These are phyloP conservation scores for Triplophysa siluroides DNA, from an alignment of 2,113 vertebrate genomes.

Conservation along the genomic window DNA sequence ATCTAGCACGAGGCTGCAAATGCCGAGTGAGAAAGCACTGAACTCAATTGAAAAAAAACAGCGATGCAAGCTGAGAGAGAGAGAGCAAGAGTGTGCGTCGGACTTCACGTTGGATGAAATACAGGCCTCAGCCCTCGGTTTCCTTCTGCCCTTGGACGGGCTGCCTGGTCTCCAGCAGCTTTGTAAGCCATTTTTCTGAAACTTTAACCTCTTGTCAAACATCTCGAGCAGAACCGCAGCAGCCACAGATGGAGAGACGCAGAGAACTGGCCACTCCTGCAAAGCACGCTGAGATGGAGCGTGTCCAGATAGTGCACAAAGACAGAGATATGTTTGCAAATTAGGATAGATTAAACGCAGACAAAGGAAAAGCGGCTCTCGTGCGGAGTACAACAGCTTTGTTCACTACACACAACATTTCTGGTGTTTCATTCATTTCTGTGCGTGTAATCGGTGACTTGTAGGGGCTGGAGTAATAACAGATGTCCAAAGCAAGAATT, in stretches of 20 bases:
- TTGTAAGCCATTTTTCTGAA: slow-evolving; percentile 61
- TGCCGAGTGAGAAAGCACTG: slow-evolving; percentile 36
- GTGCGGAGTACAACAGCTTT: slow-evolving; percentile 12
- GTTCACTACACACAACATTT: slow-evolving; percentile 3
- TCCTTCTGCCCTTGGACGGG: slow-evolving; percentile 55
- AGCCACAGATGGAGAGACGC: slow-evolving; percentile 58
- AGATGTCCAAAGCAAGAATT: not conserved
- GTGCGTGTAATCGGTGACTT: not conserved
- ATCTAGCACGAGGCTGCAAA: not conserved
- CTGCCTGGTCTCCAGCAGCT: slow-evolving; percentile 71
- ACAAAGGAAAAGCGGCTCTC: not conserved
- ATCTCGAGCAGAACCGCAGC: slow-evolving; percentile 50
- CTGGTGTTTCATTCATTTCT: slow-evolving; percentile 11
- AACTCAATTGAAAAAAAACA: slow-evolving; percentile 58
- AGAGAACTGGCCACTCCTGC: slow-evolving; percentile 38
- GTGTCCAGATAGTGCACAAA: slow-evolving; percentile 19
- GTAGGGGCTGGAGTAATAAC: not conserved
- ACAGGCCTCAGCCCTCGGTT: slow-evolving; percentile 61
- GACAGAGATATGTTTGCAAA: slow-evolving; percentile 30
- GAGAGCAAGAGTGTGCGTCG: slow-evolving; percentile 25
- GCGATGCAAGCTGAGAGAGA: slow-evolving; percentile 33
- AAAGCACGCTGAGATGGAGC: slow-evolving; percentile 11
- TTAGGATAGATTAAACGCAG: slow-evolving; percentile 22
- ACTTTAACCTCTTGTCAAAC: slow-evolving; percentile 71
- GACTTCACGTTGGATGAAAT: slow-evolving; percentile 64